These are phyloP conservation scores for Hydroisotoma schaefferi DNA, from an alignment of 2,888 invertebrate species.

Conservation along the genomic window DNA sequence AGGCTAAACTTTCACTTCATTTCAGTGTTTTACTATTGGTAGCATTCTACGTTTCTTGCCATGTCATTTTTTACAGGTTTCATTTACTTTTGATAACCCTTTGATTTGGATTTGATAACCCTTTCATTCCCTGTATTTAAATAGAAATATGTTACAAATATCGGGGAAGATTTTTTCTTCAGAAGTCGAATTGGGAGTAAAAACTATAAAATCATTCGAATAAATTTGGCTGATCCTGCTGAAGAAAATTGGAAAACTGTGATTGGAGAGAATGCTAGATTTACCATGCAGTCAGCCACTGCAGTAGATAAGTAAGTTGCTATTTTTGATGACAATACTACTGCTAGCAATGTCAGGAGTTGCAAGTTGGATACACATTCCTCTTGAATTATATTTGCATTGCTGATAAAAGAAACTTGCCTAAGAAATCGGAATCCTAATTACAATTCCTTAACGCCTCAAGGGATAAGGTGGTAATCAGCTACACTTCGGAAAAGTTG, in stretches of 20 bases:
- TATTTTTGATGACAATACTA: no score
- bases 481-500: constrained; percentile 71
- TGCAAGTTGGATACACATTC: no score
- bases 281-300: constrained; percentile 84
- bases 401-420: no score
- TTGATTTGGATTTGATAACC: neutral
- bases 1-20: no score
- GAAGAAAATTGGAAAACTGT: constrained; percentile 78
- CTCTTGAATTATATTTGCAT: no score
- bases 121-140: neutral
- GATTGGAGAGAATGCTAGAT: constrained; percentile 74
- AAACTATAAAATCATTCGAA: constrained; percentile 74
- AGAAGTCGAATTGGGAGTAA: constrained; percentile 55
- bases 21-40: no score
- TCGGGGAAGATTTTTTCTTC: constrained; percentile 75
- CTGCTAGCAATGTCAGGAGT: no score
- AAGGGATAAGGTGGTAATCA: constrained; percentile 31
- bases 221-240: constrained; percentile 65
- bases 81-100: neutral
- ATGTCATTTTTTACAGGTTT: neutral
- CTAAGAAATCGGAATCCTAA: neutral
- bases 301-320: constrained; percentile 64
- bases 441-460: neutral
- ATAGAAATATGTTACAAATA: constrained; percentile 73
- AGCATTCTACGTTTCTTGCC: neutral